Conservation (phyloP, 2,888 invertebrate genomes). For the Eudemis profundana region DNA sequence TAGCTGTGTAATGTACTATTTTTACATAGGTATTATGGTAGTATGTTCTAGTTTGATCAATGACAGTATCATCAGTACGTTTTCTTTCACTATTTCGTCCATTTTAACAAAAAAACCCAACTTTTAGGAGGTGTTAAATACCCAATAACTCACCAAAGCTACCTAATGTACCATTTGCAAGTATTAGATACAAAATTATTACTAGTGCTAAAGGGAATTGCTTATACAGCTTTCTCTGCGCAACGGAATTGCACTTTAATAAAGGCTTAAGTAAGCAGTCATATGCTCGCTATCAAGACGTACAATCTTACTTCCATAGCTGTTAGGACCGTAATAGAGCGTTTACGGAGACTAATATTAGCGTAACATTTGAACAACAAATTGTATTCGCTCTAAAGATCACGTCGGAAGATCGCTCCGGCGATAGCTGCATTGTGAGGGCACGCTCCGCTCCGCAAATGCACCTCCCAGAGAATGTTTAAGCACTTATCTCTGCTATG, state of each 20-base stretch:
- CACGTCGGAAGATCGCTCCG: constrained; percentile 49
- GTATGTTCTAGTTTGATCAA: too few species aligned
- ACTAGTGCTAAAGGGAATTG: constrained; percentile 19
- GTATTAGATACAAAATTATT: constrained; percentile 21
- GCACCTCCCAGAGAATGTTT: constrained; percentile 50
- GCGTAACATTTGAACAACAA: constrained; percentile 54
- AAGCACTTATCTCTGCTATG: constrained; percentile 48
- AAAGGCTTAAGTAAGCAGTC: constrained; percentile 31
- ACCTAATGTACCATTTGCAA: constrained; percentile 4
- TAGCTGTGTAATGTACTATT: too few species aligned
- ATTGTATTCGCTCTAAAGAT: constrained; percentile 52
- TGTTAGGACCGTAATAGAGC: constrained; percentile 39
- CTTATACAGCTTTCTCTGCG: constrained; percentile 27
- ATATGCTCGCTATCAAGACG: constrained; percentile 30
- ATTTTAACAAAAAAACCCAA: not conserved
- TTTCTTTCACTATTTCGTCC: too few species aligned
- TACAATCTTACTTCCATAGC: constrained; percentile 33
- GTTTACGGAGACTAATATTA: constrained; percentile 48
- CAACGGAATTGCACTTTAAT: constrained; percentile 27
- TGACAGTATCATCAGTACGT: too few species aligned
- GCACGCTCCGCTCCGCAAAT: constrained; percentile 50
- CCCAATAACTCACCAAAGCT: not conserved
- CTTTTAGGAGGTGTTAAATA: not conserved
- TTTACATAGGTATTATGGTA: too few species aligned
- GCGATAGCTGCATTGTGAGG: constrained; percentile 49